Conservation (phyloP, 2,888 invertebrate genomes). For the Merodon equestris region DNA sequence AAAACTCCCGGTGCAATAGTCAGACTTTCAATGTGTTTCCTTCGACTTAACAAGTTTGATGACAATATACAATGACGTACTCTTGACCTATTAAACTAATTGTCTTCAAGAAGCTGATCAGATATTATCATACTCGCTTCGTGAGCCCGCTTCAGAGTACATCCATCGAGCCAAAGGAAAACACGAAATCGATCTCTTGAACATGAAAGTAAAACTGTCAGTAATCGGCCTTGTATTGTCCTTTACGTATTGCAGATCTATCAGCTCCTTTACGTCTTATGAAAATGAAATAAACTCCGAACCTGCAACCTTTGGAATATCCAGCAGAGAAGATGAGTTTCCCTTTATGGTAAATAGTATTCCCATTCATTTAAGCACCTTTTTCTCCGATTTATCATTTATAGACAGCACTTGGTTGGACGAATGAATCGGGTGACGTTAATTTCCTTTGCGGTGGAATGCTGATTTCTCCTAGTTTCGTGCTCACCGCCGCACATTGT, state of each 20-base stretch:
- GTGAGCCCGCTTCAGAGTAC: slow-evolving; percentile 12
- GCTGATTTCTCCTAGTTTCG: slow-evolving; percentile 40
- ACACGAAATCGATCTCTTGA: slow-evolving; percentile 23
- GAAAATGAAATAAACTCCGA: slow-evolving; percentile 31
- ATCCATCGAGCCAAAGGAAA: not conserved
- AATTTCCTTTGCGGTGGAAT: slow-evolving; percentile 54
- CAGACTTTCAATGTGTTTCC: too few relatives aligned
- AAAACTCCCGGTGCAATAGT: too few relatives aligned
- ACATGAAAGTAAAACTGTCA: slow-evolving; percentile 39
- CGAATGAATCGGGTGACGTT: slow-evolving; percentile 25
- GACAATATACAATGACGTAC: not conserved
- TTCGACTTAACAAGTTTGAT: too few relatives aligned
- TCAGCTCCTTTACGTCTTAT: slow-evolving; percentile 13
- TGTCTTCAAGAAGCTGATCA: slow-evolving; percentile 28
- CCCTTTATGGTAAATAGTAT: slow-evolving; percentile 43
- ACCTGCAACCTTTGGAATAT: slow-evolving; percentile 43
- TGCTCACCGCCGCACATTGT: slow-evolving; percentile 58
- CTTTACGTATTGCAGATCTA: slow-evolving; percentile 1
- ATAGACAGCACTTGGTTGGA: slow-evolving; percentile 53
- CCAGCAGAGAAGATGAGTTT: slow-evolving; percentile 37
- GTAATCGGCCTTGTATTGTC: slow-evolving; percentile 12
- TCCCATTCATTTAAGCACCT: not conserved
- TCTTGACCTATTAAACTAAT: slow-evolving; percentile 12
- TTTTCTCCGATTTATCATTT: not conserved
- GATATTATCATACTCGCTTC: slow-evolving; percentile 9